phyloP scores from a whole-genome alignment of 2,113 vertebrate species.

The Leptobrachium leishanense region DNA sequence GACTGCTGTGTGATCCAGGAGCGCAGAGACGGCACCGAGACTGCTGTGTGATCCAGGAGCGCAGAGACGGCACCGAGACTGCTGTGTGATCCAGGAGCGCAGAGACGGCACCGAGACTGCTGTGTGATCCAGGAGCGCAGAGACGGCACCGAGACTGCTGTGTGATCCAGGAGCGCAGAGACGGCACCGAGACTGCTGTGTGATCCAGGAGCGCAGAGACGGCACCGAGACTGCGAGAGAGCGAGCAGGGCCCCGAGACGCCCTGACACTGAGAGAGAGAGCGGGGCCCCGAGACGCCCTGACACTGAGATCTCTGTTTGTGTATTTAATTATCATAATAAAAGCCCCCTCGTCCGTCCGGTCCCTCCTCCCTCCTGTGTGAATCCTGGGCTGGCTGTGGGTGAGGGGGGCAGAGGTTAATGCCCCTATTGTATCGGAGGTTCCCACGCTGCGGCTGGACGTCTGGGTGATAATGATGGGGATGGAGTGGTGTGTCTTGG shows the following conservation, averaged over 20 bases:
- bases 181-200: background rate
- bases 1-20: too few species aligned
- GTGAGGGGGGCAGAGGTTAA: background rate
- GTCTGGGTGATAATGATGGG: background rate
- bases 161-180: background rate
- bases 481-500: too few species aligned
- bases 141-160: background rate
- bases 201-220: too few species aligned
- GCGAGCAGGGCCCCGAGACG: background rate
- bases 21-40: too few species aligned
- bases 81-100: too few species aligned
- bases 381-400: background rate
- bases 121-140: background rate
- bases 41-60: too few species aligned
- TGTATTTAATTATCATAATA: constrained; percentile 27
- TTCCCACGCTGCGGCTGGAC: constrained; percentile 15
- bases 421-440: constrained; percentile 3
- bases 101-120: too few species aligned
- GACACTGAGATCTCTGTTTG: constrained; percentile 17
- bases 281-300: background rate
- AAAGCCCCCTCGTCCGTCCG: constrained; percentile 8
- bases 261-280: background rate
- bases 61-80: too few species aligned
- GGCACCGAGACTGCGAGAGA: background rate
- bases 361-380: background rate